Conservation (phyloP, 2,797 vertebrate species). For the Lagocephalus sceleratus region DNA sequence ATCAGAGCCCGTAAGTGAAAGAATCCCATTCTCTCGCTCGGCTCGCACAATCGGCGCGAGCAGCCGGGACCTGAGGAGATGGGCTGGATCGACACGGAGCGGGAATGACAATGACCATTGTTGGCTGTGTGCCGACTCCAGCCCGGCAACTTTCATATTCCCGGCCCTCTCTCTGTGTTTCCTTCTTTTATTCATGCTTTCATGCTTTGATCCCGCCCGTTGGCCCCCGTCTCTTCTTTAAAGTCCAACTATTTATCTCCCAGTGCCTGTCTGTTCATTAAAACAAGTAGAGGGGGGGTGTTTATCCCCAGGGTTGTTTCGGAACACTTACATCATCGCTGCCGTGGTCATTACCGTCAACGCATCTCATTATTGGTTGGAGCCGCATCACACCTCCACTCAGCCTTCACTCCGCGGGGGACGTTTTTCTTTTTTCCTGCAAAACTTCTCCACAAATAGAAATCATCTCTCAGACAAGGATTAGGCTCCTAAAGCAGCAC, state of each 20-base stretch:
- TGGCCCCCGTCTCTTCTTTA: conserved; percentile 29
- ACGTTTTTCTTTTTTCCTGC: conserved; percentile 7
- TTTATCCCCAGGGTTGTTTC: conserved; percentile 68
- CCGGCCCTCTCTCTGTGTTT: conserved; percentile 33
- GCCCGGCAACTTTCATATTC: conserved; percentile 56
- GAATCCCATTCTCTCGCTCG: conserved; percentile 43
- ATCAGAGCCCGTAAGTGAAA: conserved; percentile 53
- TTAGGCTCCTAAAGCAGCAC: conserved; percentile 41
- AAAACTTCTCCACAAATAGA: conserved; percentile 13
- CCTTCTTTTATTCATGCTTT: conserved; percentile 44
- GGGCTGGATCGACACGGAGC: conserved; percentile 43
- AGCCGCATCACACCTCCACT: conserved; percentile 25
- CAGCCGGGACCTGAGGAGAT: conserved; percentile 56
- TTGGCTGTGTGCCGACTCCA: conserved; percentile 32
- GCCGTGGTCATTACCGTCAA: conserved; percentile 58
- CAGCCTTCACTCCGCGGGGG: conserved; percentile 10
- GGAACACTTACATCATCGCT: conserved; percentile 70
- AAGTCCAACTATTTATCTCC: background rate
- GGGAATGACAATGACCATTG: conserved; percentile 61
- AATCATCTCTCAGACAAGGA: conserved; percentile 50
- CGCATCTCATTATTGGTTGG: conserved; percentile 58
- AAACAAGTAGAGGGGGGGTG: conserved; percentile 30
- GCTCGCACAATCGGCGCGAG: conserved; percentile 53
- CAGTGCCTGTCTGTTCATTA: conserved; percentile 39
- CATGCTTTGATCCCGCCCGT: conserved; percentile 39